These are phyloP conservation scores for Benthosema pterotum DNA, from an alignment of 2,797 vertebrate genomes.

Conservation along the genomic window DNA sequence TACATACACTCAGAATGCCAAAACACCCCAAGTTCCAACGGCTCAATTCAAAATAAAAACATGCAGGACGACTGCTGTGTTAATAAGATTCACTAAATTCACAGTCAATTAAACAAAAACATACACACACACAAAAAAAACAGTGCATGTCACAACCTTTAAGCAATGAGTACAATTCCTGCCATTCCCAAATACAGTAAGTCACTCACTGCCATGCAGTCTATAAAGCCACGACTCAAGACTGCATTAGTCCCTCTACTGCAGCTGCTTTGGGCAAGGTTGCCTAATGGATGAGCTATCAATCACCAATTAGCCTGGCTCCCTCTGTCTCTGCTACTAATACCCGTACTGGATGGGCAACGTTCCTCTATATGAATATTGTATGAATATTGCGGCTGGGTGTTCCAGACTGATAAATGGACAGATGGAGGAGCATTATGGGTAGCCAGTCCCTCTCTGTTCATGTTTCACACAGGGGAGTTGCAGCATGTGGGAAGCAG, in stretches of 20 bases:
- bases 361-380: conserved; percentile 65
- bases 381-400: conserved; percentile 70
- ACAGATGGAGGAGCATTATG: conserved; percentile 72
- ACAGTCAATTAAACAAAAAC: conserved; percentile 2
- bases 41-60: background rate
- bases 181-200: no score
- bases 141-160: conserved; percentile 7
- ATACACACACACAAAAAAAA: conserved; percentile 12
- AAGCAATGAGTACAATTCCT: conserved; percentile 26
- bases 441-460: conserved; percentile 61
- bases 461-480: conserved; percentile 64
- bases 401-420: conserved; percentile 75
- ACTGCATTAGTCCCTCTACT: conserved; percentile 52
- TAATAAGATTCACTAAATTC: background rate
- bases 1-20: background rate
- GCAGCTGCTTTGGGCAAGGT: conserved; percentile 17
- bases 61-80: background rate
- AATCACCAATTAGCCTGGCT: conserved; percentile 71
- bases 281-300: conserved; percentile 62
- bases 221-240: conserved; percentile 45
- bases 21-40: background rate
- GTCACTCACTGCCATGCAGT: background rate
- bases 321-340: conserved; percentile 61
- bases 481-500: conserved; percentile 42
- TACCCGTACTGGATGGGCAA: conserved; percentile 59